These are phyloP conservation scores for Labia minor DNA, from an alignment of 2,888 invertebrate species.

Conservation along the genomic window DNA sequence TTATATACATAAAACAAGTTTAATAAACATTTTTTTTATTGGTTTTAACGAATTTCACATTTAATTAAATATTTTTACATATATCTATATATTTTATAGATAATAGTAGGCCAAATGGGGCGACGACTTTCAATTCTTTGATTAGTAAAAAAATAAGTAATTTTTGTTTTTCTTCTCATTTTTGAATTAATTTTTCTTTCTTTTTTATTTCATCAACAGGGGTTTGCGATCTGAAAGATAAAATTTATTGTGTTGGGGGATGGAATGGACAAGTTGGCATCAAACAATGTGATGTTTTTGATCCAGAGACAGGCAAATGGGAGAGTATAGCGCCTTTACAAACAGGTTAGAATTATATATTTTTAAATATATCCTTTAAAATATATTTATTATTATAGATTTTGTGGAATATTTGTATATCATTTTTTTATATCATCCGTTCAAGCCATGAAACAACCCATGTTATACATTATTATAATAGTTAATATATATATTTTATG, in stretches of 20 bases:
- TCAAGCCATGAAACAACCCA: neutral
- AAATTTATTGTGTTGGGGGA: constrained; percentile 68
- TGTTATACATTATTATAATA: too few relatives aligned
- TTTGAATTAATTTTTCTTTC: constrained; percentile 18
- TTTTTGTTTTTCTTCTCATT: neutral
- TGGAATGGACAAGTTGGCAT: constrained; percentile 61
- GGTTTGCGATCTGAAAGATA: constrained; percentile 51
- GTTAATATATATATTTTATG: too few relatives aligned
- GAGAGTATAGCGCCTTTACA: constrained; percentile 54
- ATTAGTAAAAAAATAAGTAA: neutral
- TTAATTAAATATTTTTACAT: too few relatives aligned
- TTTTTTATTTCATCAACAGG: constrained; percentile 35
- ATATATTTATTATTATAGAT: neutral
- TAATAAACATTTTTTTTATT: too few relatives aligned
- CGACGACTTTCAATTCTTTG: neutral
- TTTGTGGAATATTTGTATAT: neutral
- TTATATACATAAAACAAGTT: too few relatives aligned
- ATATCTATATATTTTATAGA: too few relatives aligned
- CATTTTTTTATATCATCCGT: neutral
- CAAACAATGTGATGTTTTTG: constrained; percentile 61
- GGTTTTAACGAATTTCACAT: too few relatives aligned
- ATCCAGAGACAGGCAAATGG: constrained; percentile 54
- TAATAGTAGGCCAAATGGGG: too few relatives aligned
- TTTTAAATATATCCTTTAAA: too few relatives aligned
- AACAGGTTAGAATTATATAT: constrained; percentile 40